A percentile compares a stretch with the other conserved stretches of the same genome.
phyloP scores from a whole-genome alignment of 2,888 invertebrate species.

The Nomada fabriciana region DNA sequence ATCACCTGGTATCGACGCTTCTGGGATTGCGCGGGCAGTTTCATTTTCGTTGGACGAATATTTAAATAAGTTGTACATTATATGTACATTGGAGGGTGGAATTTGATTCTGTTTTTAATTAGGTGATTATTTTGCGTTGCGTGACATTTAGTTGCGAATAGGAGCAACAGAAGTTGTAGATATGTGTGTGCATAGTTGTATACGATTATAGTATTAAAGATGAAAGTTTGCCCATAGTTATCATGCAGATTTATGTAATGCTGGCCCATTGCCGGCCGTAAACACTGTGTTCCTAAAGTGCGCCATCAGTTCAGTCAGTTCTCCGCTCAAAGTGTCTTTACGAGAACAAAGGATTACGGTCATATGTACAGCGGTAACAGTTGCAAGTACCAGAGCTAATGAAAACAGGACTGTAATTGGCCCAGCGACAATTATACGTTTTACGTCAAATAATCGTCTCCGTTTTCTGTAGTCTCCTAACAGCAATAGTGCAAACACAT shows the following conservation, averaged over 20 bases:
- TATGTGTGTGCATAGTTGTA: not conserved
- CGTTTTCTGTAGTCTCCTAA: not conserved
- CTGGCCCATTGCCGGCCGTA: constrained; percentile 40
- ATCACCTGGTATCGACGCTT: constrained; percentile 1
- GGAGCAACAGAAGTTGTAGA: not conserved
- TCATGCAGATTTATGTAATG: constrained; percentile 48
- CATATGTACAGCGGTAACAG: constrained; percentile 38
- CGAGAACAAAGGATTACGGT: constrained; percentile 55
- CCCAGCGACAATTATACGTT: constrained; percentile 41
- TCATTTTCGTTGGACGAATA: not conserved
- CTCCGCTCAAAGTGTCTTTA: constrained; percentile 41
- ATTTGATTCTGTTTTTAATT: too few species aligned
- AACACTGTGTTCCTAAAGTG: constrained; percentile 42
- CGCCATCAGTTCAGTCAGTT: constrained; percentile 52
- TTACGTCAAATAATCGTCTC: constrained; percentile 21
- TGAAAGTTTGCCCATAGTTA: constrained; percentile 35
- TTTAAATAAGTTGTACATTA: too few species aligned
- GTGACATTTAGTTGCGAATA: too few species aligned
- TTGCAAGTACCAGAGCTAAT: constrained; percentile 48
- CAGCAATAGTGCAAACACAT: not conserved
- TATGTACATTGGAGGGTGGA: too few species aligned
- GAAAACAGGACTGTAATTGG: constrained; percentile 56
- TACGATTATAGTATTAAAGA: constrained; percentile 1
- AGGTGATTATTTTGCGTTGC: not conserved
- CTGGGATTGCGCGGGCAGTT: not conserved